phyloP scores from a whole-genome alignment of 2,797 vertebrate genomes.

The Coranthus polyacanthus region DNA sequence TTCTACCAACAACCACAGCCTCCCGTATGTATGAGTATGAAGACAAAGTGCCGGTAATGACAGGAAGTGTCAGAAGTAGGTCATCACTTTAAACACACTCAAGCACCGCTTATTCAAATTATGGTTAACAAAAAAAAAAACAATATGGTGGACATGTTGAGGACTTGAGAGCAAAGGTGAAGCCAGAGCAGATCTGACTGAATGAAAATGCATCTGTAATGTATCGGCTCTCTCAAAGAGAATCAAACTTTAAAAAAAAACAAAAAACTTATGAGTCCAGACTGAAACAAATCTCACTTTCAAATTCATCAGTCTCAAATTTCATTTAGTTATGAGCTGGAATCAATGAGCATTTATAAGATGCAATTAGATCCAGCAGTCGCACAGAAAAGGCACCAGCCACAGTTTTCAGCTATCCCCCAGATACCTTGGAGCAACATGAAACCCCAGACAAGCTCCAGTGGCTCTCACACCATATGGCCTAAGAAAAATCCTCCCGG shows the following conservation, averaged over 20 bases:
- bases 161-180: neutral
- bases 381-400: slow-evolving; percentile 45
- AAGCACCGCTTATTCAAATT: neutral
- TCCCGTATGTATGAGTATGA: neutral
- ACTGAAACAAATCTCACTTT: slow-evolving; percentile 34
- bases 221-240: too few species aligned
- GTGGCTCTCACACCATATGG: slow-evolving; percentile 79
- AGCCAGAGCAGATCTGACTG: neutral
- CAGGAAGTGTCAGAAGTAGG: slow-evolving; percentile 40
- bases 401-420: slow-evolving; percentile 52
- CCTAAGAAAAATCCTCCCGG: slow-evolving; percentile 52
- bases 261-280: slow-evolving; percentile 21
- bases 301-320: slow-evolving; percentile 49
- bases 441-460: slow-evolving; percentile 79
- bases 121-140: neutral
- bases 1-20: neutral
- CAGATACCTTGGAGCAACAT: slow-evolving; percentile 74
- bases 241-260: too few species aligned
- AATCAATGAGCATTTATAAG: slow-evolving; percentile 65
- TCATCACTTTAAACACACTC: slow-evolving; percentile 1
- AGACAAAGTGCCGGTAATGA: slow-evolving; percentile 5
- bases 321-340: slow-evolving; percentile 52
- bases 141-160: neutral
- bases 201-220: neutral
- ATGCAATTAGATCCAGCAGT: slow-evolving; percentile 75